phyloP scores from a whole-genome alignment of 2,797 vertebrate species.

The Gadopsis bispinosus region DNA sequence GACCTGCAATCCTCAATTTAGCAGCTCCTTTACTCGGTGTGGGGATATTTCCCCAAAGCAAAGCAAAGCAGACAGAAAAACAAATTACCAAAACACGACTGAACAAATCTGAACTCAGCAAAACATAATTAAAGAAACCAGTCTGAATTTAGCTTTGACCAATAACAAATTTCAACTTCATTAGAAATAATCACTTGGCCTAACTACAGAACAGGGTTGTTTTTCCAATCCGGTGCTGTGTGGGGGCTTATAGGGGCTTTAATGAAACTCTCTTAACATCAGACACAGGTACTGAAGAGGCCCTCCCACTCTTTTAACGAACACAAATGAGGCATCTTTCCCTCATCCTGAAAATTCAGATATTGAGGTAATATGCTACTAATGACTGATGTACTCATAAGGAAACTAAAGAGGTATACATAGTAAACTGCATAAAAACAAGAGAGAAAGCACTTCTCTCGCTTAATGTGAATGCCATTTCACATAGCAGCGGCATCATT shows the following conservation, averaged over 20 bases:
- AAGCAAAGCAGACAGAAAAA: not conserved
- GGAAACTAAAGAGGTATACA: constrained; percentile 24
- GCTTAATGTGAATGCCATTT: constrained; percentile 26
- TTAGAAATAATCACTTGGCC: not conserved
- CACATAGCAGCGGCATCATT: constrained; percentile 19
- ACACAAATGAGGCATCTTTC: constrained; percentile 21
- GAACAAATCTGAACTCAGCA: not conserved
- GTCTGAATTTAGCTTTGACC: not conserved
- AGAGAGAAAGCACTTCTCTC: constrained; percentile 1
- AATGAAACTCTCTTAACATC: constrained; percentile 18
- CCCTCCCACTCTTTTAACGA: constrained; percentile 1
- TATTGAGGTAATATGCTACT: constrained; percentile 23
- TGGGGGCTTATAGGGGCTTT: not conserved
- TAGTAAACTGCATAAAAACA: constrained; percentile 15
- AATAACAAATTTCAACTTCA: not conserved
- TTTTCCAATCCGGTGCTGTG: not conserved
- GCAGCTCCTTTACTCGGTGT: not conserved
- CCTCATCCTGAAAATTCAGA: constrained; percentile 35
- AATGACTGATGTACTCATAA: constrained; percentile 21
- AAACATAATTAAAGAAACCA: not conserved
- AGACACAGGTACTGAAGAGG: constrained; percentile 12
- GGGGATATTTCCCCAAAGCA: not conserved
- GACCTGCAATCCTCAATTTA: not conserved
- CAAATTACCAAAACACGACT: not conserved
- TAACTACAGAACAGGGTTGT: not conserved